These are phyloP conservation scores for Mesocentrotus franciscanus DNA, from an alignment of 53 echinoderm and acorn worm genomes.

Conservation along the genomic window DNA sequence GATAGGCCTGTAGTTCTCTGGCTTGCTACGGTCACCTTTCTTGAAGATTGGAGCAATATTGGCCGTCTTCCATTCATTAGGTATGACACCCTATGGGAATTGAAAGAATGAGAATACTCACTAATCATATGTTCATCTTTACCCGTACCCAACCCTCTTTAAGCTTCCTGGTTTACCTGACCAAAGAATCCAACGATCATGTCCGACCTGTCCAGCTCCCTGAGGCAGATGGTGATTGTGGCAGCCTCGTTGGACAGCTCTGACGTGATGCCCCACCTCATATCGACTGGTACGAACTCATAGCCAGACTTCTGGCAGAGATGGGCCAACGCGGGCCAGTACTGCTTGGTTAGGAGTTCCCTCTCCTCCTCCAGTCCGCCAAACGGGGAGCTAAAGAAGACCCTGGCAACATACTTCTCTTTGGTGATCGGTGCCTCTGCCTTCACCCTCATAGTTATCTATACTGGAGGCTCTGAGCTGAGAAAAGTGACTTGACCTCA, in stretches of 20 bases:
- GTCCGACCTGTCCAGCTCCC: constrained; percentile 85
- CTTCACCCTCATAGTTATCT: neutral
- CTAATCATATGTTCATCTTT: no score
- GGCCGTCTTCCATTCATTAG: no score
- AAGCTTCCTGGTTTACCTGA: constrained; percentile 71
- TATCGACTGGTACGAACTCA: constrained; percentile 87
- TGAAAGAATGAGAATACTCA: no score
- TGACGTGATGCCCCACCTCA: constrained; percentile 90
- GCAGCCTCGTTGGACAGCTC: constrained; percentile 83
- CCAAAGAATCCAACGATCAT: constrained; percentile 92
- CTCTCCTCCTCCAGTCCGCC: constrained; percentile 88
- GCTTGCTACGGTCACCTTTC: no score
- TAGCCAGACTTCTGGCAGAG: constrained; percentile 85
- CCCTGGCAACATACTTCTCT: constrained; percentile 59
- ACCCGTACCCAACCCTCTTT: neutral
- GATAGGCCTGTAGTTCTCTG: no score
- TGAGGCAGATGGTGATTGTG: constrained; percentile 86
- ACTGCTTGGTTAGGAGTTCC: constrained; percentile 87
- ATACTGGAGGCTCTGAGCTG: neutral
- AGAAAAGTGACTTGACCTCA: neutral
- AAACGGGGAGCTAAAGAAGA: constrained; percentile 85
- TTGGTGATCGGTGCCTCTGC: constrained; percentile 48
- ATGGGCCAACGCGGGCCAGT: constrained; percentile 86
- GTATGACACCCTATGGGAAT: no score
- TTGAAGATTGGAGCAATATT: no score